phyloP scores from a whole-genome alignment of 2,113 vertebrate genomes.

The Xenus cinereus region DNA sequence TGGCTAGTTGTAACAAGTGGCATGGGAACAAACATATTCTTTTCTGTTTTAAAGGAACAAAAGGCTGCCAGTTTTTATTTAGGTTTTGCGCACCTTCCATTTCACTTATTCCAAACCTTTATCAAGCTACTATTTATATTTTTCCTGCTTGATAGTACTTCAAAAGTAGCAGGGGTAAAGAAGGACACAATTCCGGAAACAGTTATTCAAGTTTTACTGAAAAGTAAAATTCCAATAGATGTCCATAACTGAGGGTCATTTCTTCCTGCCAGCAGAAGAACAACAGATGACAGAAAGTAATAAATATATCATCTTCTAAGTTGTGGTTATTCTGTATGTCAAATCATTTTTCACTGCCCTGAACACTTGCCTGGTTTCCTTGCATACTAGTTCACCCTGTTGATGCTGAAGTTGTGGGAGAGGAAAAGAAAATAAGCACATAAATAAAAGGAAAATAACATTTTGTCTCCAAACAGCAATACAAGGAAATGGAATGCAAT shows the following conservation, averaged over 20 bases:
- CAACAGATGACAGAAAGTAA: not conserved
- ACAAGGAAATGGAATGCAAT: conserved; percentile 15
- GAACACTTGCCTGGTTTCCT: not conserved
- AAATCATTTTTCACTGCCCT: not conserved
- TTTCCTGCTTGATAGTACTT: not conserved
- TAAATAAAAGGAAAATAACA: conserved; percentile 1
- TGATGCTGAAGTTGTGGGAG: not conserved
- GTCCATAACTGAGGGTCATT: not conserved
- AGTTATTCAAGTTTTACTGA: not conserved
- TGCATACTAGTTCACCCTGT: not conserved
- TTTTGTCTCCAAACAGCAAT: not conserved
- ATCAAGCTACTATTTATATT: not conserved
- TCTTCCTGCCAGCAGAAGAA: not conserved
- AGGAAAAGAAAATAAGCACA: not conserved
- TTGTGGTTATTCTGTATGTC: not conserved
- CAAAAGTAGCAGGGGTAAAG: not conserved
- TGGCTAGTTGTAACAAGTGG: not conserved
- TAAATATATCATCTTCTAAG: not conserved
- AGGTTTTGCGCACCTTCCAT: not conserved
- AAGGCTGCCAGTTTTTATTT: not conserved
- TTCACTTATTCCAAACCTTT: not conserved
- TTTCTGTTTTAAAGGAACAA: not conserved
- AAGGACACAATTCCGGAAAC: not conserved
- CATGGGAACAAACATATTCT: not conserved
- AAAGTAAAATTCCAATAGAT: not conserved